These are phyloP conservation scores for Lophura nycthemera DNA, from an alignment of 2,113 vertebrate genomes.

Conservation along the genomic window DNA sequence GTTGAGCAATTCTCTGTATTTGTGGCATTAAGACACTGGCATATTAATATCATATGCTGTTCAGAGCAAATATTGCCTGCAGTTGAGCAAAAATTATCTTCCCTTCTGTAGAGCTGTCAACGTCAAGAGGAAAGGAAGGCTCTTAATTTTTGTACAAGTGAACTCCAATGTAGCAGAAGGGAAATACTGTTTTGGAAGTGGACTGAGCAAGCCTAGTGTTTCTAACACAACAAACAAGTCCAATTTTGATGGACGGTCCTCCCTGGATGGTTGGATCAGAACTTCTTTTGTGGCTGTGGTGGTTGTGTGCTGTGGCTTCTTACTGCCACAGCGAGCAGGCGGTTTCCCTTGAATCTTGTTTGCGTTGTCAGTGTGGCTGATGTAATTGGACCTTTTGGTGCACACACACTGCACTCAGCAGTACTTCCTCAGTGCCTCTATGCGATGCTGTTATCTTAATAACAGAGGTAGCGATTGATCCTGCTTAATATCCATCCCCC, in stretches of 20 bases:
- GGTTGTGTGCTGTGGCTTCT: not conserved
- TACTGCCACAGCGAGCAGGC: not conserved
- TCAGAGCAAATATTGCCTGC: not conserved
- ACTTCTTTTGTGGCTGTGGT: not conserved
- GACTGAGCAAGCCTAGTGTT: not conserved
- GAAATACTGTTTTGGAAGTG: not conserved
- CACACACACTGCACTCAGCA: rapidly evolving
- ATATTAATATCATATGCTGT: not conserved
- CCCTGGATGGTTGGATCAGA: not conserved
- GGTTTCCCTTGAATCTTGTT: not conserved
- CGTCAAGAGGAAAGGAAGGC: not conserved
- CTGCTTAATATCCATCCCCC: not conserved
- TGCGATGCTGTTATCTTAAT: not conserved
- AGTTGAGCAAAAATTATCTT: not conserved
- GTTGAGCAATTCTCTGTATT: not conserved
- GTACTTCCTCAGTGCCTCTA: not conserved
- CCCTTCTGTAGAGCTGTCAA: not conserved
- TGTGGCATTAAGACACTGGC: not conserved
- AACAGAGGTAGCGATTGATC: not conserved
- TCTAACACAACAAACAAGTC: not conserved
- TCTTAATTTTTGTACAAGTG: not conserved
- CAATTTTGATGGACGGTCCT: not conserved
- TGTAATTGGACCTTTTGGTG: not conserved
- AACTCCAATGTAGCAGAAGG: not conserved
- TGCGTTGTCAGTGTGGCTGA: not conserved